Evolutionary conservation across 2,797 vertebrate species (phyloP).

Genomic region (Danio tinwini): DNA sequence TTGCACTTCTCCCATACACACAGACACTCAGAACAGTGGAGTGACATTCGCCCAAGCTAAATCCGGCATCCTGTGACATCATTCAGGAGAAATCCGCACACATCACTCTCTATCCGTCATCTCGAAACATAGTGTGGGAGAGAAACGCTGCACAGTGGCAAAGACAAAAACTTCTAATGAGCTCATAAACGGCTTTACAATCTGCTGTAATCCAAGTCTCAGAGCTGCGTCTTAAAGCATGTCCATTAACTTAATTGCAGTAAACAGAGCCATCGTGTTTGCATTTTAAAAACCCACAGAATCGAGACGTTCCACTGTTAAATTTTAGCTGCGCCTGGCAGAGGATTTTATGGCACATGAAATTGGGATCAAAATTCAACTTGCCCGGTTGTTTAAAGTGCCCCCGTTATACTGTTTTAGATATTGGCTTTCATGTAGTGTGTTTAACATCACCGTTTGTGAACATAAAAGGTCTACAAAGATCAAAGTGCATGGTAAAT

Average conservation of each 20-base stretch:
- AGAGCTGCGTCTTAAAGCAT: constrained; percentile 34
- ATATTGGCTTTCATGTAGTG: too few relatives aligned
- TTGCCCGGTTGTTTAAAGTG: constrained; percentile 6
- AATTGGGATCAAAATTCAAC: neutral
- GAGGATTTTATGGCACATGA: constrained; percentile 17
- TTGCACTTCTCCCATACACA: constrained; percentile 7
- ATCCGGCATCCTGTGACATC: constrained; percentile 39
- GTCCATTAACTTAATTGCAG: constrained; percentile 55
- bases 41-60: constrained; percentile 42
- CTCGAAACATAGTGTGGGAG: constrained; percentile 46
- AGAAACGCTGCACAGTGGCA: constrained; percentile 52
- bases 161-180: constrained; percentile 59
- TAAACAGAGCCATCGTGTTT: constrained; percentile 38
- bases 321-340: constrained; percentile 26
- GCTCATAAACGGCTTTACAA: constrained; percentile 59
- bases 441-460: too few relatives aligned
- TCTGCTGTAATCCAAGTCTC: constrained; percentile 40
- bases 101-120: constrained; percentile 29
- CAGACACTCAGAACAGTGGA: constrained; percentile 4
- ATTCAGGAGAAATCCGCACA: constrained; percentile 32
- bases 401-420: too few relatives aligned
- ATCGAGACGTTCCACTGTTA: constrained; percentile 20
- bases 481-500: too few relatives aligned
- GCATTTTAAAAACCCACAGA: constrained; percentile 26
- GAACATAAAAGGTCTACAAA: too few relatives aligned